Evolutionary conservation across 2,797 vertebrate species (phyloP).

Genomic region (Neomorphus geoffroyi): DNA sequence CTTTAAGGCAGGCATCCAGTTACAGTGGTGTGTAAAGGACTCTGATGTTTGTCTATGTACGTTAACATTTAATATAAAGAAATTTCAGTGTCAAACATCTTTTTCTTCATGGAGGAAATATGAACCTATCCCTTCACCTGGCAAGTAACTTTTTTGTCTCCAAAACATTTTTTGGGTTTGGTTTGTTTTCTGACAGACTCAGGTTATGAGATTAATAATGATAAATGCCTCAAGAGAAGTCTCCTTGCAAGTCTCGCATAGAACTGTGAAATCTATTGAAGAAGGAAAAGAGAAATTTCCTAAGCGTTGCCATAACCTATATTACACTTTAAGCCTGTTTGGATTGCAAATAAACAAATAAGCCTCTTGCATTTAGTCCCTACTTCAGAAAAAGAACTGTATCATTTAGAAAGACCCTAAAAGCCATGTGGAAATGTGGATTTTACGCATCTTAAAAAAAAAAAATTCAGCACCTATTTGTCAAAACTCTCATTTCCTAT

Average conservation of each 20-base stretch:
- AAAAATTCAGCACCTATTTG: conserved; percentile 18
- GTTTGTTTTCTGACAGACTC: conserved; percentile 9
- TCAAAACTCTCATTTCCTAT: conserved; percentile 70
- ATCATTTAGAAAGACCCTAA: neutral
- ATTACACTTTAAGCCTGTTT: neutral
- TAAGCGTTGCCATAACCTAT: conserved; percentile 8
- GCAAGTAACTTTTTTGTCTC: conserved; percentile 32
- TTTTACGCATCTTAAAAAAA: neutral
- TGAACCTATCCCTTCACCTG: neutral
- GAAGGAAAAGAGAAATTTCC: conserved; percentile 13
- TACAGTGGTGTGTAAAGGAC: conserved; percentile 18
- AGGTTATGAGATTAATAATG: conserved; percentile 36
- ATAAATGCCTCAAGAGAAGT: neutral
- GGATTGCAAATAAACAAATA: neutral
- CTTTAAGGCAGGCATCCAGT: neutral
- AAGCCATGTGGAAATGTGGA: neutral
- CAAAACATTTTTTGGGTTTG: neutral
- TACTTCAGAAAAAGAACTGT: neutral
- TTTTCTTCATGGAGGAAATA: conserved; percentile 34
- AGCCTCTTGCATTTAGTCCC: neutral
- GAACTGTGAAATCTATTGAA: neutral
- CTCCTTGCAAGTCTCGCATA: neutral
- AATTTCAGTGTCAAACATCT: conserved; percentile 28
- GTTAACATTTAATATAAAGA: conserved; percentile 44
- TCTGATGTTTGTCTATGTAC: conserved; percentile 32